Base-by-base conservation (phyloP, 2,797 vertebrate species). In the Chelmon rostratus region DNA sequence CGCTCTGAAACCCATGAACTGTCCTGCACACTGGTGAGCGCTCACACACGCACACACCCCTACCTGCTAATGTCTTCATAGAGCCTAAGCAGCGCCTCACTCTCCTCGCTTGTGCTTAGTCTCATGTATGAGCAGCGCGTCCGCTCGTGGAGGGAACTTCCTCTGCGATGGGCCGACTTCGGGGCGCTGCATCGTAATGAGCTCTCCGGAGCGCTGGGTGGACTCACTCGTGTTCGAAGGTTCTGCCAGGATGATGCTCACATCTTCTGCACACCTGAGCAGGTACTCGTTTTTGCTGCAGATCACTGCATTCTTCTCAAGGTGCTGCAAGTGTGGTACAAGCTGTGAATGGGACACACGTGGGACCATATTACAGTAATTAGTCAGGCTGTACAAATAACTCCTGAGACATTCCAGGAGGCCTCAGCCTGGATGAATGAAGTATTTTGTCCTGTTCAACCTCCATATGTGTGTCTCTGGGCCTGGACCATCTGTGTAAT, bases 1-100 rank as follows among this genome's bases (percentile, higher is more conserved):
- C 2, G 96, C 97, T 25, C 97, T 99, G 70, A 99, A 99, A 84
- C 98, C 97, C 61, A 98, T 99, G 98, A 98, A 99, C 92, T 98
- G 98, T 79, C 97, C 98, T 0, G 98, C 96, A 0, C 97, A 98
- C 92, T 99, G 97, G 98, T 98, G 87, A 95, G 54, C 10, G 47
- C 59, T 19, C 25, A 42, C 42, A 35, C 42, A 65, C 46, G 31
- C 56, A 33, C 46, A 40, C 15, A 9, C 21, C 38, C 47, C 28
- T n/a, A 25, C 16, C 25, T 76, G 35, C 1, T 0, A 6, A n/a
- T 37, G 12, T 47, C 38, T 38, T 57, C 18, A 18, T 10, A 18
- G 16, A 35, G 54, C 38, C 35, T 12, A 6, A 37, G 8, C 40
- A 15, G 1, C 1, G 1, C 13, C 67, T 68, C 37, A 68, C 38